Conservation (phyloP, 2,888 invertebrate genomes). For the Itoplectis maculator region DNA sequence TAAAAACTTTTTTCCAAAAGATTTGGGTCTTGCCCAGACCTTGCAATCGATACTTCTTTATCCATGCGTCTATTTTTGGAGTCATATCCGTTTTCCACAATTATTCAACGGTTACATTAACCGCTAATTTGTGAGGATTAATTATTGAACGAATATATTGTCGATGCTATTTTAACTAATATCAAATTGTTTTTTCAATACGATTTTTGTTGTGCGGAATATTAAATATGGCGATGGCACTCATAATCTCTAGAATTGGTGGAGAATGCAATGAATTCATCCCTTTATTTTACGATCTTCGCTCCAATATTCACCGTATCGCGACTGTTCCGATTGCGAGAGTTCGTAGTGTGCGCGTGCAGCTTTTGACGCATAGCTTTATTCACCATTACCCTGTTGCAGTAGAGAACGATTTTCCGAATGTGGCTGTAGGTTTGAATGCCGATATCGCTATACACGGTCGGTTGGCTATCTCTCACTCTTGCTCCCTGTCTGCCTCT, state of each 20-base stretch:
- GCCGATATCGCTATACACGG: constrained; percentile 41
- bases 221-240: constrained; percentile 4
- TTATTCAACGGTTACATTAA: no score
- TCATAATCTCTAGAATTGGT: neutral
- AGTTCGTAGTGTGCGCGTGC: neutral
- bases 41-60: no score
- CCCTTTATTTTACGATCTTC: constrained; percentile 16
- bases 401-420: constrained; percentile 52
- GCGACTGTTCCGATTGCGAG: neutral
- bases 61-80: no score
- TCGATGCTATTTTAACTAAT: no score
- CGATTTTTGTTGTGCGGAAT: neutral
- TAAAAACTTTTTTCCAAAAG: no score
- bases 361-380: constrained; percentile 18
- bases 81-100: no score
- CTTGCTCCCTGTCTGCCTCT: constrained; percentile 30
- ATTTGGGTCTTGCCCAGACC: no score
- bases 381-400: constrained; percentile 37
- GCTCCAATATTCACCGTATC: neutral
- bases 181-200: no score
- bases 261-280: constrained; percentile 18
- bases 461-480: constrained; percentile 34
- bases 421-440: constrained; percentile 44
- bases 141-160: neutral
- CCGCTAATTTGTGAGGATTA: no score